Evolutionary conservation across 2,888 invertebrate genomes (phyloP).

Genomic region (Ochropleura plecta): DNA sequence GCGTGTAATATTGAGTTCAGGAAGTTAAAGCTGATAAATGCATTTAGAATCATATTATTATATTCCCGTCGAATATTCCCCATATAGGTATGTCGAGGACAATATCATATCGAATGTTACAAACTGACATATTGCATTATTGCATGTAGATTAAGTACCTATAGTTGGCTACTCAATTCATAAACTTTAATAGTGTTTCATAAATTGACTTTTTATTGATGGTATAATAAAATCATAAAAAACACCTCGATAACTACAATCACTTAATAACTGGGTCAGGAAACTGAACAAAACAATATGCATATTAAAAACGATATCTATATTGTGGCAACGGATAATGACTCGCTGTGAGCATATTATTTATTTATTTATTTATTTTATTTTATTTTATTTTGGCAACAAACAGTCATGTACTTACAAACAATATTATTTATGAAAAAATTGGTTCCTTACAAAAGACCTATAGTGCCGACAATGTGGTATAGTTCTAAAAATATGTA

Average conservation of each 20-base stretch:
- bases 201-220: slow-evolving; percentile 1
- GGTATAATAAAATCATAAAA: slow-evolving; percentile 22
- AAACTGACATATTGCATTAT: slow-evolving; percentile 2
- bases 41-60: not conserved
- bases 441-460: too few relatives aligned
- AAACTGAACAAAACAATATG: slow-evolving; percentile 11
- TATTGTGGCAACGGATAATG: slow-evolving; percentile 22
- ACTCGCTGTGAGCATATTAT: slow-evolving; percentile 2
- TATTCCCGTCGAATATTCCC: not conserved
- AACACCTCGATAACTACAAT: slow-evolving; percentile 19
- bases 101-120: not conserved
- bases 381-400: too few relatives aligned
- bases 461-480: too few relatives aligned
- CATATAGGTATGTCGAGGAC: not conserved
- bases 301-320: slow-evolving; percentile 35
- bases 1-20: not conserved
- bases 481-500: too few relatives aligned
- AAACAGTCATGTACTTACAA: too few relatives aligned
- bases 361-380: too few relatives aligned
- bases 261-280: slow-evolving; percentile 21
- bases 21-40: not conserved
- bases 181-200: not conserved
- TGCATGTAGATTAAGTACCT: not conserved
- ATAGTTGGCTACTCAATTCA: not conserved
- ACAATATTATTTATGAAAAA: too few relatives aligned